A percentile compares a stretch with the other conserved stretches of the same genome.
Evolutionary conservation across 1,140 invertebrate species (phyloP).

Genomic region (Diplogasteroides magnus): DNA sequence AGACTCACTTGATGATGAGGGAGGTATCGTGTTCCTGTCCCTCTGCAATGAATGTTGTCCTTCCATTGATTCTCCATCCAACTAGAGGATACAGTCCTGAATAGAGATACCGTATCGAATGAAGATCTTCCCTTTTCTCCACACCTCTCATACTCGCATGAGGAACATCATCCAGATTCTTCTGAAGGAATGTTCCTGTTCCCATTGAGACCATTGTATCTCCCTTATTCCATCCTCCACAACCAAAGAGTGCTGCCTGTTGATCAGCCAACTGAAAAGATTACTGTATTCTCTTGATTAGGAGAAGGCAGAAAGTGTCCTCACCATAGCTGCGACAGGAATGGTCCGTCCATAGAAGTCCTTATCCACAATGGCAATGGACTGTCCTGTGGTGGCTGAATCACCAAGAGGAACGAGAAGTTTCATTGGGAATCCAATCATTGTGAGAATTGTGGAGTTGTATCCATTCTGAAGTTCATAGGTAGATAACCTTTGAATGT

Average conservation of each 20-base stretch:
- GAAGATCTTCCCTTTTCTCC: background rate
- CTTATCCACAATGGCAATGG: constrained; percentile 60
- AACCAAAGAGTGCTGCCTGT: constrained; percentile 82
- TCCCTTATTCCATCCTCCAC: constrained; percentile 73
- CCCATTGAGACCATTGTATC: constrained; percentile 87
- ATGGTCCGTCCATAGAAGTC: constrained; percentile 71
- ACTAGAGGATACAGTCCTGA: constrained; percentile 80
- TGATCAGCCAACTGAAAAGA: constrained; percentile 63
- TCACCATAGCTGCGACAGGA: constrained; percentile 72
- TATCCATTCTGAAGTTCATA: constrained; percentile 35
- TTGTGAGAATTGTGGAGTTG: constrained; percentile 52
- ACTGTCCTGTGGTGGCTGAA: constrained; percentile 61
- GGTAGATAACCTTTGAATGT: background rate
- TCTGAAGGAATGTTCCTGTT: constrained; percentile 83
- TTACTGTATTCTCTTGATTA: background rate
- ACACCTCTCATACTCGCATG: constrained; percentile 68
- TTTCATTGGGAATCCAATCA: constrained; percentile 68
- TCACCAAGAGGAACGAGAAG: constrained; percentile 72
- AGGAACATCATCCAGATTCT: constrained; percentile 73
- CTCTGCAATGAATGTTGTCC: constrained; percentile 73
- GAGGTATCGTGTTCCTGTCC: constrained; percentile 80
- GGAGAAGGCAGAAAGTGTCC: constrained; percentile 46
- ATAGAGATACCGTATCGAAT: constrained; percentile 2
- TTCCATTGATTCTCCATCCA: constrained; percentile 66
- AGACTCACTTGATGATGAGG: constrained; percentile 73